Conservation (phyloP, 2,888 invertebrate genomes). For the Polietes domitor region DNA sequence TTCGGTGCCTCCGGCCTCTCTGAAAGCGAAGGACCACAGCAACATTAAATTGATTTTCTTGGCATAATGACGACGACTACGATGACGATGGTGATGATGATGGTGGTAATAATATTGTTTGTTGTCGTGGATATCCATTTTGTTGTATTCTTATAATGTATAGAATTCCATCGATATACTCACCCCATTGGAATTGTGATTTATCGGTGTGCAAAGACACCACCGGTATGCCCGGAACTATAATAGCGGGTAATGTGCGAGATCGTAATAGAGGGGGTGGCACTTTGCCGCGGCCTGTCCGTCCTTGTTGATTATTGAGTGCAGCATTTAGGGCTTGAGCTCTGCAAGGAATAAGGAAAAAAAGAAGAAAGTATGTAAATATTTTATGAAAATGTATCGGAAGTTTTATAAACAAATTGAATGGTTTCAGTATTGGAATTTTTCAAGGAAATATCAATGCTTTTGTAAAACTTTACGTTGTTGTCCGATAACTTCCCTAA, state of each 20-base stretch:
- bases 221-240: constrained; percentile 90
- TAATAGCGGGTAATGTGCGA: constrained; percentile 92
- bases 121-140: background rate
- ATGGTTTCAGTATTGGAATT: too few relatives aligned
- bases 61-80: background rate
- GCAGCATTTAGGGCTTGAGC: constrained; percentile 83
- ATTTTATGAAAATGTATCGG: background rate
- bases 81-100: background rate
- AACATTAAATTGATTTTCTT: background rate
- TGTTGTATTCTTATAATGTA: background rate
- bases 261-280: constrained; percentile 91
- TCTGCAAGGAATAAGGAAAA: constrained; percentile 70
- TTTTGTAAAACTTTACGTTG: too few relatives aligned
- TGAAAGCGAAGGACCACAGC: background rate
- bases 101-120: background rate
- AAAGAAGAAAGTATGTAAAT: background rate
- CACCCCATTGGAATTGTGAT: constrained; percentile 83
- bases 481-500: too few relatives aligned
- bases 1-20: background rate
- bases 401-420: background rate
- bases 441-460: too few relatives aligned
- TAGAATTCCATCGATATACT: constrained; percentile 59
- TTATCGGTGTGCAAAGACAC: constrained; percentile 90
- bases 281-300: constrained; percentile 81
- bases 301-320: constrained; percentile 81